Evolutionary conservation across 1,140 invertebrate genomes (phyloP), one percentile per base, ranked within the genome.

Genomic region (Rhagoletis zephyria): DNA sequence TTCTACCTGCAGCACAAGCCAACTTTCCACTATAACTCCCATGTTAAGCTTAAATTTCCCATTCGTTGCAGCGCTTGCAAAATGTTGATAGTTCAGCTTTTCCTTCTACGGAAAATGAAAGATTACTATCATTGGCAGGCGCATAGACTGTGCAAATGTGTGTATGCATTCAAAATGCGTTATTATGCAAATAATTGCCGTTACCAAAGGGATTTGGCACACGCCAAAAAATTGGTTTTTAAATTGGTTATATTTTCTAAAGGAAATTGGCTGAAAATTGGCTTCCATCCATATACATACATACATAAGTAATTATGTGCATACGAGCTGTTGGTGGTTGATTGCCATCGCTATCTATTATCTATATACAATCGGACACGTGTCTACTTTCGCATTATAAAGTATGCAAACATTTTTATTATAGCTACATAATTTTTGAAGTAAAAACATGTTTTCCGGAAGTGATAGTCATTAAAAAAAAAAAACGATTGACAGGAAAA

Each of bases 151-250:
- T 12, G 30, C 9, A 12, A 19, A 7, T 63, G n/a, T 63, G 14
- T 63, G 63, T 19, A 0, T 64, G 63, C 63, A 64, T 64, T 64
- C 16, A 6, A 64, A 64, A 19, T 5, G 42, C 12, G 30, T 67
- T 67, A 67, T 67, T 67, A 67, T 67, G 63, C 63, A 64, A 64
- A 64, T 64, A 64, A 64, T 64, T 19, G 4, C 65, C 30, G 65
- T 67, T 42, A 42, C 65, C 65, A 10, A 19, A 42, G 65, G 19
- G 65, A 67, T 67, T 67, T 67, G 65, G 65, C 65, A 67, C 65
- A 67, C 40, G 65, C 65, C 65, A 19, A 65, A 67, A 67, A 67
- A 67, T 67, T 67, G 65, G 10, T 19, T 67, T 67, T 67, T 67
- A 67, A 30, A 67, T 67, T 67, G 65, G 3, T 10, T 42, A 40